Evolutionary conservation across 2,113 vertebrate species (phyloP).

Genomic region (Pipa parva): DNA sequence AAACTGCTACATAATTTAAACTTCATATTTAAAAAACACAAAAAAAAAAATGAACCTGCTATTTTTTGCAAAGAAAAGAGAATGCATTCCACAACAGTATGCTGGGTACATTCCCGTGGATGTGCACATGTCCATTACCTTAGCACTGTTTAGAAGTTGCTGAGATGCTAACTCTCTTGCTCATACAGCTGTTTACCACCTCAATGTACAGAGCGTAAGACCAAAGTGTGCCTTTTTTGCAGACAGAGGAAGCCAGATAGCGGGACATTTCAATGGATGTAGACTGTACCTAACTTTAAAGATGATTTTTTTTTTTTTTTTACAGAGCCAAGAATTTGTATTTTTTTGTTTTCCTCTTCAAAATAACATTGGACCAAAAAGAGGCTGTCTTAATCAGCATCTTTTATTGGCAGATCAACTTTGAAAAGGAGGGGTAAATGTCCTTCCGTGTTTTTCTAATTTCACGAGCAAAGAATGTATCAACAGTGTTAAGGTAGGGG

Average conservation of each 20-base stretch:
- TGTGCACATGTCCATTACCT: not conserved
- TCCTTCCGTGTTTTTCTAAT: no score
- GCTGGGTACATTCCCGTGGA: not conserved
- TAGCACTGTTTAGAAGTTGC: not conserved
- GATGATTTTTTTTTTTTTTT: no score
- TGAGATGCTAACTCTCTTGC: not conserved
- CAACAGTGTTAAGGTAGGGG: no score
- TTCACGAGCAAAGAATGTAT: no score
- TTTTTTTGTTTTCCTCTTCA: no score
- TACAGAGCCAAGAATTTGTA: no score
- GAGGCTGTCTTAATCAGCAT: no score
- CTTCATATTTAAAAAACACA: no score
- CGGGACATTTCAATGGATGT: conserved; percentile 12
- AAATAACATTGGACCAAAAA: no score
- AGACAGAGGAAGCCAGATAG: not conserved
- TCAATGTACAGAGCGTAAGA: not conserved
- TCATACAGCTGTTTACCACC: not conserved
- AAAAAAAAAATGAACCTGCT: not conserved
- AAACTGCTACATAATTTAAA: not conserved
- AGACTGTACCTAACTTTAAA: no score
- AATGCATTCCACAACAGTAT: not conserved
- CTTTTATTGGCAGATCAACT: no score
- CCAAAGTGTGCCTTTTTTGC: conserved; percentile 17
- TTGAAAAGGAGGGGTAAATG: no score
- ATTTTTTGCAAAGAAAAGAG: not conserved